Base-by-base conservation (phyloP, 2,113 vertebrate species). In the Colinus virginianus region DNA sequence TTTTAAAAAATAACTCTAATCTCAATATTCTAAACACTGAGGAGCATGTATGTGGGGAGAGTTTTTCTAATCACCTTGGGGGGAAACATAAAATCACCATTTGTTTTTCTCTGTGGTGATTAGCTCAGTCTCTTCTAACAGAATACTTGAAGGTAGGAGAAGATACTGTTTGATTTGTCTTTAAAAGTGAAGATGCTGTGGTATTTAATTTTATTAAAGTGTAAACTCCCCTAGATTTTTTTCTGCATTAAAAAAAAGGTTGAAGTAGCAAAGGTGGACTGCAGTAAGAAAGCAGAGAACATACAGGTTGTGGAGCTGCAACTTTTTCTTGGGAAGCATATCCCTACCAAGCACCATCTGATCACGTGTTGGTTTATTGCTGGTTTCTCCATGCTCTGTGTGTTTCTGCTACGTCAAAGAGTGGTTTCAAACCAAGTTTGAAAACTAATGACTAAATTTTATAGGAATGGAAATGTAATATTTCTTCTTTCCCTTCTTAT, bases 401-500 rank as follows among this genome's bases (percentile, higher is more conserved):
- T 4, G 23, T 32, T 84, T 17, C 13, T 59, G 14, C 28, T 67
- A 6, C 42, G 9, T 26, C 59, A 36, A 61, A 69, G 16, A 28
- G 14, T 5, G 21, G 36, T 40, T 40, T 40, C 36, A 63, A 89
- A 83, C 63, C 45, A 82, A 80, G 46, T 82, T 80, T 85, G 38
- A 89, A 74, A 87, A 92, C 45, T 56, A 90, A 58, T 75, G 38
- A 55, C 26, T 53, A 21, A 18, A 51, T 75, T 84, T 71, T 61
- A 22, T 70, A 71, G 36, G 56, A 71, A 75, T 0, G 5, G 71
- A 87, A 80, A 56, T 4, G n/a, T 59, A 61, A 21, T 85, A 42
- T 68, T 90, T 78, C 81, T 94, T 66, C 34, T 63, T 84, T 77
- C 32, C 75, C 68, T 74, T 43, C 46, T 48, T 89, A 18, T 91